These are phyloP conservation scores for Aphodius granarius DNA, from an alignment of 2,888 invertebrate species.

Conservation along the genomic window DNA sequence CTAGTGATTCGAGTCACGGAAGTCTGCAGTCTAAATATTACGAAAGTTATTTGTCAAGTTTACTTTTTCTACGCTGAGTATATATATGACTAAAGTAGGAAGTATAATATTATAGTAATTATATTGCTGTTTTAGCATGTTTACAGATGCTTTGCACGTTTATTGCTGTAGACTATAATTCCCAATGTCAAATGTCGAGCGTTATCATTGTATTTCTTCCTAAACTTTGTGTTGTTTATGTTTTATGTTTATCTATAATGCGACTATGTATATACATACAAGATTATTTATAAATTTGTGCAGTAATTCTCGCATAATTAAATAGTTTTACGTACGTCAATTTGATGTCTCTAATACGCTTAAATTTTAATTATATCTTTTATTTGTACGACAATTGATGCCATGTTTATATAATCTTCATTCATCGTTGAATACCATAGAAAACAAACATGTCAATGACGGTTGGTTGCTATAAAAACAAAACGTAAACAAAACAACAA, in stretches of 20 bases:
- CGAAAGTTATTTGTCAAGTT: too few relatives aligned
- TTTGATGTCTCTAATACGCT: too few relatives aligned
- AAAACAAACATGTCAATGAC: background rate
- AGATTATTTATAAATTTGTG: background rate
- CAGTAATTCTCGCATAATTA: too few relatives aligned
- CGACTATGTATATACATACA: background rate
- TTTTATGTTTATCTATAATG: background rate
- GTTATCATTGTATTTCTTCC: background rate
- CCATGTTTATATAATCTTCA: background rate
- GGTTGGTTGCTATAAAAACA: background rate
- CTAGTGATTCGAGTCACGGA: too few relatives aligned
- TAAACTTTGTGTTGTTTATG: background rate
- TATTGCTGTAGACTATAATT: background rate
- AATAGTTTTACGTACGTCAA: too few relatives aligned
- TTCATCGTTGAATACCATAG: background rate
- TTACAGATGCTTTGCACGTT: background rate
- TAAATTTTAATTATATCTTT: too few relatives aligned
- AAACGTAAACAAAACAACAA: background rate
- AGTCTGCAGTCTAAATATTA: too few relatives aligned
- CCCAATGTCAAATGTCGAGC: background rate
- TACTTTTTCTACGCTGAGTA: too few relatives aligned
- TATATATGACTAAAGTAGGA: too few relatives aligned
- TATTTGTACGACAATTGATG: too few relatives aligned
- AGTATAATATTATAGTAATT: too few relatives aligned
- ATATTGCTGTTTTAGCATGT: background rate